phyloP scores from a whole-genome alignment of 2,797 vertebrate species.

The Enteromius radiatus region DNA sequence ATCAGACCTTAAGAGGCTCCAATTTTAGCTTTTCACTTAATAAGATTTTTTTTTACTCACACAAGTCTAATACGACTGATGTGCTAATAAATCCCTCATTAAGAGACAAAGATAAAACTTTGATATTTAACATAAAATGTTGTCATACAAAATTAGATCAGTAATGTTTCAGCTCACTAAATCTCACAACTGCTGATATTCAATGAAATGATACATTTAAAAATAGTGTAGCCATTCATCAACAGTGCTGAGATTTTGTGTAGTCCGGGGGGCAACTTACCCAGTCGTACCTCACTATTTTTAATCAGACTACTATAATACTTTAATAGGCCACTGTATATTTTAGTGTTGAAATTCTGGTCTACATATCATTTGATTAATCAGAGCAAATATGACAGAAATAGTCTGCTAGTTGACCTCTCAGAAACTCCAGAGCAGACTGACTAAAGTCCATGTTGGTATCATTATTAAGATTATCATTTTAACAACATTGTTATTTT shows the following conservation, averaged over 20 bases:
- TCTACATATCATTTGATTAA: background rate
- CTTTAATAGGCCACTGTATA: background rate
- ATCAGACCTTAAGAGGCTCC: background rate
- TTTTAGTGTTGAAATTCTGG: background rate
- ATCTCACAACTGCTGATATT: background rate
- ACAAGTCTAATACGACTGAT: background rate
- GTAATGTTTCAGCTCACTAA: background rate
- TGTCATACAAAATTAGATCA: background rate
- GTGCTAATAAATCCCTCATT: background rate
- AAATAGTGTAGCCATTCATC: background rate
- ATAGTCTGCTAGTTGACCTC: background rate
- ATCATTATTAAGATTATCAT: background rate
- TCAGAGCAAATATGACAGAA: background rate
- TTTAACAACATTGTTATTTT: slow-evolving; percentile 2
- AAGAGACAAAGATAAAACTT: background rate
- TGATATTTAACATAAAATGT: background rate
- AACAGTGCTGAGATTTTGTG: background rate
- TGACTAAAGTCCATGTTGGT: background rate
- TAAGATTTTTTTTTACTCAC: too few species aligned
- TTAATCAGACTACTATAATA: background rate
- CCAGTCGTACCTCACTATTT: background rate
- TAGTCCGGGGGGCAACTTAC: too few species aligned
- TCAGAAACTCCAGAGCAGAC: background rate
- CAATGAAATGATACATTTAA: background rate
- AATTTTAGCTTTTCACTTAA: background rate